phyloP scores from a whole-genome alignment of 2,888 invertebrate genomes.

The Polydrusus cervinus region DNA sequence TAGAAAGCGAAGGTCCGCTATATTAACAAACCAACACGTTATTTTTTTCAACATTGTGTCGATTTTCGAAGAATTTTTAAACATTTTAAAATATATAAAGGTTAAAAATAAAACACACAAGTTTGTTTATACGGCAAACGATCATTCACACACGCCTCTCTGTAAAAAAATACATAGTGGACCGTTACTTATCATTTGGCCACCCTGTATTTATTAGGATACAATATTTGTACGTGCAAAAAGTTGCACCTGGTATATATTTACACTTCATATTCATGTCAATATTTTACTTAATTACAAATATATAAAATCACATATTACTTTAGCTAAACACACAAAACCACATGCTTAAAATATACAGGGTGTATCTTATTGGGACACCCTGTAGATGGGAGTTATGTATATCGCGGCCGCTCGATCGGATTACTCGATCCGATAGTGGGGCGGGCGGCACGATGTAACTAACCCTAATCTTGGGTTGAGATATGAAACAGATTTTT shows the following conservation, averaged over 20 bases:
- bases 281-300: not conserved
- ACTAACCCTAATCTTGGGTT: too few relatives aligned
- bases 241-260: slow-evolving; percentile 3
- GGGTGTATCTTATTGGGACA: not conserved
- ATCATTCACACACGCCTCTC: not conserved
- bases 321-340: not conserved
- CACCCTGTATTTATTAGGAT: slow-evolving; percentile 20
- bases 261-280: not conserved
- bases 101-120: not conserved
- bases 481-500: too few relatives aligned
- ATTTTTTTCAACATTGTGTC: not conserved
- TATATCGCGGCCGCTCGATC: too few relatives aligned
- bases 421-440: too few relatives aligned
- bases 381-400: too few relatives aligned
- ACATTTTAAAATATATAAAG: not conserved
- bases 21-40: too few relatives aligned
- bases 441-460: too few relatives aligned
- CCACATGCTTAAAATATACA: not conserved
- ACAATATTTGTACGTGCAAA: slow-evolving; percentile 5
- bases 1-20: not conserved
- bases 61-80: not conserved
- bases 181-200: not conserved
- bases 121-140: not conserved
- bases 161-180: not conserved
- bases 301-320: slow-evolving; percentile 14